phyloP scores from a whole-genome alignment of 2,113 vertebrate species.

The Chaenocephalus aceratus region DNA sequence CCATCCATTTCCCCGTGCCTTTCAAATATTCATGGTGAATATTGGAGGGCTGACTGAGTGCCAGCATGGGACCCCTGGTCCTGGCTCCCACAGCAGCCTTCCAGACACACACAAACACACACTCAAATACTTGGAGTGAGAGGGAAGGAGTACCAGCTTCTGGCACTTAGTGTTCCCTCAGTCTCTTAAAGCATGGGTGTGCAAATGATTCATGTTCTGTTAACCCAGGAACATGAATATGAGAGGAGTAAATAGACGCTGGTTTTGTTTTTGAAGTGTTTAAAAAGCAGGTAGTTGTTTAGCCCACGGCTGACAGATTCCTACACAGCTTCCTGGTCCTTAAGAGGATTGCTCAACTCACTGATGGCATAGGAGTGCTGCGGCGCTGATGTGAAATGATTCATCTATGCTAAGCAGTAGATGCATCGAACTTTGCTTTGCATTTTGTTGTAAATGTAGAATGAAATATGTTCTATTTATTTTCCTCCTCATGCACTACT shows the following conservation, averaged over 20 bases:
- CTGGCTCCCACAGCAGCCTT: constrained; percentile 66
- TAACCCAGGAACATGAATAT: constrained; percentile 68
- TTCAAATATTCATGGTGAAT: constrained; percentile 87
- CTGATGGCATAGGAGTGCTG: constrained; percentile 27
- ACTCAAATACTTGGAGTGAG: constrained; percentile 47
- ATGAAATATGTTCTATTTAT: constrained; percentile 6
- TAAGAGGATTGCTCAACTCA: constrained; percentile 59
- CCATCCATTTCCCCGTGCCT: constrained; percentile 79
- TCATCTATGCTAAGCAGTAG: constrained; percentile 19
- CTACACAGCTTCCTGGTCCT: constrained; percentile 41
- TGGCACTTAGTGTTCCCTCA: constrained; percentile 63
- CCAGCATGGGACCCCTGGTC: constrained; percentile 79
- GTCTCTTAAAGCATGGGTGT: constrained; percentile 75
- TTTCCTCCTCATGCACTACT: not conserved
- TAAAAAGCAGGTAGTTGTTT: constrained; percentile 75
- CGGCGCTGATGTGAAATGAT: constrained; percentile 28
- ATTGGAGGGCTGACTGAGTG: constrained; percentile 82
- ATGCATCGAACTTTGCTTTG: constrained; percentile 15
- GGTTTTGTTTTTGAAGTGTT: constrained; percentile 63
- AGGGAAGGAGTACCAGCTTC: constrained; percentile 65
- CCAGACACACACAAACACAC: constrained; percentile 48
- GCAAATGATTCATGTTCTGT: constrained; percentile 74
- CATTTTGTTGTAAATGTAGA: constrained; percentile 8
- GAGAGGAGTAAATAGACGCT: constrained; percentile 58
- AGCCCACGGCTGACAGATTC: constrained; percentile 66